Evolutionary conservation across 1,140 invertebrate genomes (phyloP), one percentile per base, ranked within the genome.

Genomic region (Odontomachus brunneus): DNA sequence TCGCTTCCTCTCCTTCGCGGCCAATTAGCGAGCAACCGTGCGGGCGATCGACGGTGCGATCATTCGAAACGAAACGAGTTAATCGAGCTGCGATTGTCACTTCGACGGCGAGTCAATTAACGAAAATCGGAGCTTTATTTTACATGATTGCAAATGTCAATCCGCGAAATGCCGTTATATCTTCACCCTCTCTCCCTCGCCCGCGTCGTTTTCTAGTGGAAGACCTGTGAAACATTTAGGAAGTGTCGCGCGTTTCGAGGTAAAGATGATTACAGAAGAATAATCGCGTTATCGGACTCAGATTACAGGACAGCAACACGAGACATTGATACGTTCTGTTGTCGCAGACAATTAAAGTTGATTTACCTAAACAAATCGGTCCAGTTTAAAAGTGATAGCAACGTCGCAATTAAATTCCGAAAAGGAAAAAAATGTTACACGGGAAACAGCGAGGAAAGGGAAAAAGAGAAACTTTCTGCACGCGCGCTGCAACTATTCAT

Each of bases 41-140:
- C 15, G n/a, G 22, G 22, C 15, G 33, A 63, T 69, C 22, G 51
- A 51, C 33, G 26, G 19, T 69, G 22, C 51, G 44, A 78, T 78
- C 53, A 33, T 17, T 71, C 51, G 48, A 44, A 44, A 48, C 26
- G 12, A 69, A 53, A 76, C 19, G 15, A 29, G 66, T 19, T 53
- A 14, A 67, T 55, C 33, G 7, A 48, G 29, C 24, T 55, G 29
- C 49, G 24, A 53, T 78, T 55, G 63, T 67, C 63, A 55, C 38
- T 55, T 48, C 19, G 49, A 15, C 17, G 17, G 15, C 14, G 33
- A 69, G 55, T 22, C 29, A 69, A 69, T 78, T 67, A 69, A 78
- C 3, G 62, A 22, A 66, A 53, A 76, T 66, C 44, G 57, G 17
- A 9, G 17, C n/a, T 26, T 78, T 69, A 19, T 69, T 55, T 69